Evolutionary conservation across 30 jellyfish, hydroid and myxozoan genomes (phyloP), one percentile per base, ranked within the genome.

Genomic region (Aurelia coerulea): DNA sequence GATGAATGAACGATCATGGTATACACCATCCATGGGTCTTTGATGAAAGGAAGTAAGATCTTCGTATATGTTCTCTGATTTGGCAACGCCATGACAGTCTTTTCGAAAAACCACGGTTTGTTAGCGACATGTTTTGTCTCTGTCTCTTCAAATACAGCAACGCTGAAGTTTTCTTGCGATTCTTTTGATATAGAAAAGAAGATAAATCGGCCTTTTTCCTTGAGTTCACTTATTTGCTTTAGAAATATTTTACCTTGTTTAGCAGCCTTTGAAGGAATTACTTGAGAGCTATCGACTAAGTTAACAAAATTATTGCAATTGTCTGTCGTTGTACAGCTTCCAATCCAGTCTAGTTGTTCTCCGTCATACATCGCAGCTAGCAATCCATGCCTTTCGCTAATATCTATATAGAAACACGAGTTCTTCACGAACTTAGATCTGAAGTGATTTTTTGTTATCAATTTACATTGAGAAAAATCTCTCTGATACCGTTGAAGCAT

Each of bases 11-110:
- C 60, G 15, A 10, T 18, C 33, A 79, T 10, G 18, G 37, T 71
- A 64, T 88, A 88, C 2, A 75, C 76, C 63, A 75, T n/a, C 96
- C 96, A 88, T 5, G 91, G 96, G 35, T 19, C 75, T 10, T 50
- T 18, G 51, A 88, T 51, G 72, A 78, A 88, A 19, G 96, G 96
- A 15, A 88, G 65, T 19, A 32, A 53, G 1, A 88, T 54, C 35
- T 81, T 79, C 0, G 54, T 2, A 33, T 52, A 78, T 17, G 79
- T 37, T 65, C 90, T 10, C 53, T 66, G 64, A 29, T 39, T 62
- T 8, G 46, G 12, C 14, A 83, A 6, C 65, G 11, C 59, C 54
- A 69, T 18, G 2, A 13, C 4, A 14, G 59, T n/a, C 9, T 39
- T 5, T 1, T 32, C 72, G 5, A 56, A n/a, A 2, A 23, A 5